phyloP scores from a whole-genome alignment of 2,113 vertebrate species.

The Maccullochella peelii region DNA sequence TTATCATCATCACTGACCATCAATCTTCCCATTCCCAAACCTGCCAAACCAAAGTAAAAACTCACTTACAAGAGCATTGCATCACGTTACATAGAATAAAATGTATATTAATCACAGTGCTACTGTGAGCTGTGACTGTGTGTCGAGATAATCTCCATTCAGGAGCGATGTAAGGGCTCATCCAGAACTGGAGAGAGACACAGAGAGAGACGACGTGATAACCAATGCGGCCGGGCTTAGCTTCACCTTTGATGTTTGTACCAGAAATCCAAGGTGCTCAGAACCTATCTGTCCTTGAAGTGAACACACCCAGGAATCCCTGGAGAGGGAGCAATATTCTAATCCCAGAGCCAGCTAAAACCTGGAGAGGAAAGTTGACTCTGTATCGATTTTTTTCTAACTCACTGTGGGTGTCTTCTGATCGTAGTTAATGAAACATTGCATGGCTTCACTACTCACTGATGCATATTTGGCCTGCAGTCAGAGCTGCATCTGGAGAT shows the following conservation, averaged over 20 bases:
- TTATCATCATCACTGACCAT: constrained; percentile 40
- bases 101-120: constrained; percentile 61
- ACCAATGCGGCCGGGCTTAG: constrained; percentile 70
- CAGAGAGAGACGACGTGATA: constrained; percentile 48
- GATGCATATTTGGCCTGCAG: constrained; percentile 38
- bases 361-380: constrained; percentile 41
- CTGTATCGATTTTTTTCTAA: constrained; percentile 15
- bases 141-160: constrained; percentile 71
- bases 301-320: constrained; percentile 64
- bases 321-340: constrained; percentile 64
- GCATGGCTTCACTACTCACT: constrained; percentile 30
- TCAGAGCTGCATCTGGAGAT: constrained; percentile 43
- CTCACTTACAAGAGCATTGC: constrained; percentile 45
- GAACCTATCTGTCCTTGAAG: constrained; percentile 78
- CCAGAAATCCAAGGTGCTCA: constrained; percentile 72
- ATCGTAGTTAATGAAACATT: constrained; percentile 58
- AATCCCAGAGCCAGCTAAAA: constrained; percentile 60
- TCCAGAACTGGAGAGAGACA: constrained; percentile 19
- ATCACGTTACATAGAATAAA: constrained; percentile 71
- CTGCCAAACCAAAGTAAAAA: constrained; percentile 20
- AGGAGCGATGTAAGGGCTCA: constrained; percentile 63
- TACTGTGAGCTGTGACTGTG: constrained; percentile 66
- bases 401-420: constrained; percentile 21
- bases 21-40: constrained; percentile 33
- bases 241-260: constrained; percentile 78